Percentiles rank a stretch among this genome's conserved stretches.
These are phyloP conservation scores for Anadara kagoshimensis DNA, from an alignment of 1,140 invertebrate species.

Conservation along the genomic window DNA sequence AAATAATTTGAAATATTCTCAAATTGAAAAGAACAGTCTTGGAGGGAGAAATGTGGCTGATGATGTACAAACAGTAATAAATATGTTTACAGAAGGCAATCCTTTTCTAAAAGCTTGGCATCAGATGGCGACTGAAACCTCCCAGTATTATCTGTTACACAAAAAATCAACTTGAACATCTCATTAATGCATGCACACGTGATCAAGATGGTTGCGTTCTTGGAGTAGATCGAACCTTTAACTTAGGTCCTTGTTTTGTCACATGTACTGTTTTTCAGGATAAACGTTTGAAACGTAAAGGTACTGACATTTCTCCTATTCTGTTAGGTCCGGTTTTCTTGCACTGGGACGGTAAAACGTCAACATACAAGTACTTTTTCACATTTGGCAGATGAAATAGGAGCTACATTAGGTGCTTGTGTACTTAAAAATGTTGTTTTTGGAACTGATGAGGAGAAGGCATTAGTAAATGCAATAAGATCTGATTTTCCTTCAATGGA, in stretches of 20 bases:
- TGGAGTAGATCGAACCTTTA: slow-evolving; percentile 11
- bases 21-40: no score
- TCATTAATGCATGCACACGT: not conserved
- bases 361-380: slow-evolving; percentile 24
- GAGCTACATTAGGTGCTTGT: not conserved
- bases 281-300: slow-evolving; percentile 18
- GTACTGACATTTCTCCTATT: slow-evolving; percentile 8
- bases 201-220: no score
- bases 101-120: no score
- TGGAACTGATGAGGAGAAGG: slow-evolving; percentile 23
- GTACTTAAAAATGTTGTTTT: slow-evolving; percentile 13
- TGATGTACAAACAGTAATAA: no score
- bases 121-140: no score
- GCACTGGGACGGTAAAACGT: slow-evolving; percentile 29
- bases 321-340: slow-evolving; percentile 30
- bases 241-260: slow-evolving; percentile 25
- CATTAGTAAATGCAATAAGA: slow-evolving; percentile 20
- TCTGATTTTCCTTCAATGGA: not conserved
- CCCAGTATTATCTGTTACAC: not conserved
- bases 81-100: no score
- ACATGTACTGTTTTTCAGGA: slow-evolving; percentile 25
- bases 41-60: no score
- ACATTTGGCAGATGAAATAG: slow-evolving; percentile 11
- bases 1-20: no score
- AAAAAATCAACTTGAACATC: not conserved